Evolutionary conservation across 2,113 vertebrate species (phyloP).

Genomic region (Thunnus maccoyii): DNA sequence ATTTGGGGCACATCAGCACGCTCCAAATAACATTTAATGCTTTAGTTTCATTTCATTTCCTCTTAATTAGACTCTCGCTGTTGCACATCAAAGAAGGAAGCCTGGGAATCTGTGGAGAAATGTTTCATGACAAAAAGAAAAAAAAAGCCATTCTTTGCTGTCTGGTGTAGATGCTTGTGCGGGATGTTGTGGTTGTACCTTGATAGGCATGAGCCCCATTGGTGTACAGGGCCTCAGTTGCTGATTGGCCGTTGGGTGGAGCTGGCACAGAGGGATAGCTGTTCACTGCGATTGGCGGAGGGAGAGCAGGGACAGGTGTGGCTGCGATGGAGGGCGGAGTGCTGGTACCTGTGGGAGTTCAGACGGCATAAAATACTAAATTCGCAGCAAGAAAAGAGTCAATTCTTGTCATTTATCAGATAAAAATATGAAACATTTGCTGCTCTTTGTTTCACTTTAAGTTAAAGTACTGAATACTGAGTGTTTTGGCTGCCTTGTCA

Average conservation of each 20-base stretch:
- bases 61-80: slow-evolving; percentile 24
- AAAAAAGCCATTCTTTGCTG: background rate
- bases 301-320: slow-evolving; percentile 90
- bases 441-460: background rate
- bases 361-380: background rate
- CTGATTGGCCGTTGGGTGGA: slow-evolving; percentile 88
- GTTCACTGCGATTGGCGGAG: slow-evolving; percentile 88
- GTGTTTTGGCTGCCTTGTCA: background rate
- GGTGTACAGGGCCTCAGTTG: slow-evolving; percentile 89
- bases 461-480: too few species aligned
- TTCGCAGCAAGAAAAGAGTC: background rate
- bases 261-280: slow-evolving; percentile 89
- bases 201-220: slow-evolving; percentile 92
- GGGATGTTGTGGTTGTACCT: slow-evolving; percentile 75
- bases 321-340: slow-evolving; percentile 91
- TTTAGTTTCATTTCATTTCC: slow-evolving; percentile 44
- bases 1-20: slow-evolving; percentile 47
- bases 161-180: background rate
- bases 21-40: slow-evolving; percentile 46
- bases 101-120: slow-evolving; percentile 24
- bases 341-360: slow-evolving; percentile 86
- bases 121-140: background rate
- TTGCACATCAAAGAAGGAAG: slow-evolving; percentile 13
- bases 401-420: too few species aligned
- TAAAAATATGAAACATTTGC: background rate